Base-by-base conservation (phyloP, 2,797 vertebrate species). In the Ataeniobius toweri region DNA sequence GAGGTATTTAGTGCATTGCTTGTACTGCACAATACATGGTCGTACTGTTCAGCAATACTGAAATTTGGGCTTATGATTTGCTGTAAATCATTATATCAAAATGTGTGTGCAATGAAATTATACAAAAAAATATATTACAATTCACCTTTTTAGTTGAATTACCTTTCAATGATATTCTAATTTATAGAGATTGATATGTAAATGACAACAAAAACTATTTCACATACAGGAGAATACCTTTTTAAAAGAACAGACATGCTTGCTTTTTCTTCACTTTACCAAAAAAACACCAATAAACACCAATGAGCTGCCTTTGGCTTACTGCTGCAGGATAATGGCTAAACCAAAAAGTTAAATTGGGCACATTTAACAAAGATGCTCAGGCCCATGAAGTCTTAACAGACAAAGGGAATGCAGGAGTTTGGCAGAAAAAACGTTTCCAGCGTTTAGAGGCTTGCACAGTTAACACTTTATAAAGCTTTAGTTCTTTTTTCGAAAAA, bases 291-390 rank as follows among this genome's bases (percentile, higher is more conserved):
- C 78, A 86, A 81, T 84, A 80, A 50, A 76, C 77, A 75, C 61
- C 39, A 16, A 68, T 78, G 85, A 90, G 84, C 84, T 80, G 82
- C 71, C 71, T 88, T 82, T 69, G 24, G 80, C 75, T 80, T 83
- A 80, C 83, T 85, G 86, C 79, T 86, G 77, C 55, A n/a, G 81
- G 76, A 85, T 83, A 85, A 84, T 76, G 72, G 63, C 69, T 46
- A 31, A 56, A 81, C 71, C 77, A 80, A 80, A 9, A 87, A 77
- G 36, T 78, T 71, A 75, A 85, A 76, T 83, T 46, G 24, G 77
- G 74, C 79, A 84, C 76, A 74, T 46, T 22, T 84, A 88, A 87
- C 71, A 74, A 73, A 85, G 65, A 74, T 61, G 70, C 73, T 70
- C 69, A 73, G 73, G 75, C 76, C 59, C n/a, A 39, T 79, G 72